Evolutionary conservation across 2,888 invertebrate genomes (phyloP), one percentile per base, ranked within the genome.

Genomic region (Eupithecia dodoneata): DNA sequence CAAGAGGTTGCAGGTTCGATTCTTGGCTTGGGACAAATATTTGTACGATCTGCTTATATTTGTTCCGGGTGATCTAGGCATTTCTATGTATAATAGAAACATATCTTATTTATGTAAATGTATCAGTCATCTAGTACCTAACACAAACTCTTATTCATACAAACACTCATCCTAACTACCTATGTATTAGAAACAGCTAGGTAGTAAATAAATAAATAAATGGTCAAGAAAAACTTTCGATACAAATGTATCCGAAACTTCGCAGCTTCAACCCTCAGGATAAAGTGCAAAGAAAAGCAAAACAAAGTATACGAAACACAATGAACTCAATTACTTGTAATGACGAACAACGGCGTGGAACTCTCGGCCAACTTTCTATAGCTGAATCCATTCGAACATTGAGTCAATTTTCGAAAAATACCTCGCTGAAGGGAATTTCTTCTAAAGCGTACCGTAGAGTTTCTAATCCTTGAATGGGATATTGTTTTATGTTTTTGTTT

Each of bases 311-410:
- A 65, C 69, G 49, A 63, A 45, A 49, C 70, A 76, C 73, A 74
- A 71, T 72, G 59, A 74, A 74, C 76, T 74, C 76, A 77, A 74
- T 77, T 74, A 77, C 71, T 71, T 67, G 76, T 77, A 77, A 77
- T 77, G 74, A 74, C 74, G 74, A 67, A 77, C 59, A 77, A 71
- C n/a, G 65, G 67, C 41, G 52, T 18, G 44, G 71, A 76, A 71
- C 73, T 76, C 63, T n/a, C 47, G 70, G 44, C 6, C 69, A 73
- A 76, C 70, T 76, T 73, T 66, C 70, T 44, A 73, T 71, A 52
- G 72, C 75, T 76, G 76, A 76, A 77, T 77, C 76, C 78, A 77
- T 81, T 80, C 69, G 55, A 71, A 72, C 74, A 77, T 78, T 75
- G 72, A 74, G 72, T 63, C 72, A 76, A 78, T 78, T 77, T 72